Conservation (phyloP, 1,140 invertebrate genomes). For the Lordiphosa stackelbergi region DNA sequence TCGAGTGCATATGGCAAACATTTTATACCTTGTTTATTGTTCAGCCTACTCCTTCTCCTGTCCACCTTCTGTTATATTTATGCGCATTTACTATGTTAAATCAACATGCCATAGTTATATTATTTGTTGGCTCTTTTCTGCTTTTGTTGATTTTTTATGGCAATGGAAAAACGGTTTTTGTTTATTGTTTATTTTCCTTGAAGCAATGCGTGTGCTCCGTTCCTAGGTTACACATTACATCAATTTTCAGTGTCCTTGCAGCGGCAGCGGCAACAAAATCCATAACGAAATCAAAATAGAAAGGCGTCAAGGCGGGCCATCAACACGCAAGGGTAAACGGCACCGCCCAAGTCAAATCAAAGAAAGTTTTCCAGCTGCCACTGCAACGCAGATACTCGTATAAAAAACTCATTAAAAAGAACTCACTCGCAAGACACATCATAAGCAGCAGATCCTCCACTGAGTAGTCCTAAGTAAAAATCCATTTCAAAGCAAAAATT, state of each 20-base stretch:
- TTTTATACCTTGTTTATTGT: constrained; percentile 71
- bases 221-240: constrained; percentile 26
- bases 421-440: constrained; percentile 37
- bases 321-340: constrained; percentile 32
- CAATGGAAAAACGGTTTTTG: constrained; percentile 43
- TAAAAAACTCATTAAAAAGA: constrained; percentile 52
- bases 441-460: constrained; percentile 7
- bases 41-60: constrained; percentile 11
- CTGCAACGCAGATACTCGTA: constrained; percentile 59
- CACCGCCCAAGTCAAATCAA: constrained; percentile 16
- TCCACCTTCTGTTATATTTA: constrained; percentile 25
- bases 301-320: constrained; percentile 28
- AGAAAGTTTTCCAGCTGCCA: constrained; percentile 40
- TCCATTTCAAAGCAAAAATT: constrained; percentile 51
- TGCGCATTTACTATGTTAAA: constrained; percentile 68
- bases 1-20: constrained; percentile 48
- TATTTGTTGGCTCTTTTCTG: constrained; percentile 59
- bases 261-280: constrained; percentile 23
- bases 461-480: constrained; percentile 28
- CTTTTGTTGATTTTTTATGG: constrained; percentile 59
- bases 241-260: constrained; percentile 40
- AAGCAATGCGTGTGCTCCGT: constrained; percentile 20
- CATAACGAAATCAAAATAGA: constrained; percentile 35
- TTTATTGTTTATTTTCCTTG: constrained; percentile 38
- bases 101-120: constrained; percentile 49